Conservation (phyloP, 2,113 vertebrate species). For the Pterophyllum scalare region DNA sequence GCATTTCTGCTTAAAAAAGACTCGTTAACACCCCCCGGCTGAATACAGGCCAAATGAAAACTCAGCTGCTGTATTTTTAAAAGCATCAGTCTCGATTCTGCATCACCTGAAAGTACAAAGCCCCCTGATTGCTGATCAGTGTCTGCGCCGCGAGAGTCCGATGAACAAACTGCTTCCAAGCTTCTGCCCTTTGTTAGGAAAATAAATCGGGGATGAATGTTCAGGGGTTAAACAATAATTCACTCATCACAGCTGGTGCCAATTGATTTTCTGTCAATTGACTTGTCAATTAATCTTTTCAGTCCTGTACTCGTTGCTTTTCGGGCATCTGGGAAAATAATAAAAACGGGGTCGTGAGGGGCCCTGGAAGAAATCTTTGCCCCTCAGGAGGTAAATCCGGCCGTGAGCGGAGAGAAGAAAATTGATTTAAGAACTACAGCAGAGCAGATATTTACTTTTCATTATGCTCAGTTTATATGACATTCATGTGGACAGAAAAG, state of each 20-base stretch:
- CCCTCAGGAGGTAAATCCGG: not conserved
- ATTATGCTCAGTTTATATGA: not conserved
- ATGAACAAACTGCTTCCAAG: not conserved
- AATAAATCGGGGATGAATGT: not conserved
- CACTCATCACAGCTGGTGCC: not conserved
- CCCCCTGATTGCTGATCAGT: not conserved
- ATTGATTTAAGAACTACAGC: not conserved
- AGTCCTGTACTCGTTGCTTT: not conserved
- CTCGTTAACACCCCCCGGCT: not conserved
- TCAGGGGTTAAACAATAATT: slow-evolving; percentile 10
- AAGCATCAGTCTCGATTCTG: not conserved
- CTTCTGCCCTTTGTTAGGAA: not conserved
- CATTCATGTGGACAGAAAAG: not conserved
- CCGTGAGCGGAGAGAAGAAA: not conserved
- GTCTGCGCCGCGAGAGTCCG: not conserved
- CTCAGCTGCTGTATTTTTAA: not conserved
- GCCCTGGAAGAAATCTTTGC: not conserved
- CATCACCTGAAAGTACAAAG: slow-evolving; percentile 1
- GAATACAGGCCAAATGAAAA: not conserved
- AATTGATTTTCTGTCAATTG: slow-evolving; percentile 12
- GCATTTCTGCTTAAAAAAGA: not conserved
- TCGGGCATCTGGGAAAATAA: not conserved
- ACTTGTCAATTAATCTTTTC: not conserved
- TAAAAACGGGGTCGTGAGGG: not conserved
- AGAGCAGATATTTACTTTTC: slow-evolving; percentile 5